Conservation (phyloP, 2,888 invertebrate species). For the Carpatolechia fugitivella region DNA sequence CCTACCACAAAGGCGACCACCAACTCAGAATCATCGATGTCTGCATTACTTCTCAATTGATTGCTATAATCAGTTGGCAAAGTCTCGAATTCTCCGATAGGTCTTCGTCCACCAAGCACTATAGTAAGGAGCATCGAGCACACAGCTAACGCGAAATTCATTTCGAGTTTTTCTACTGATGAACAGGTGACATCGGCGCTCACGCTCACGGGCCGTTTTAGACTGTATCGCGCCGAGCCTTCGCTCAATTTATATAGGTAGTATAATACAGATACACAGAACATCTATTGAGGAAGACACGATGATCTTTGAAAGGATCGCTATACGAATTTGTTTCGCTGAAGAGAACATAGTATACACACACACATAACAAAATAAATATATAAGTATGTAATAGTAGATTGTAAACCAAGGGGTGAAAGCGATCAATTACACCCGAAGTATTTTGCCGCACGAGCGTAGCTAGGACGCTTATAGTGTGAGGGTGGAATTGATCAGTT, state of each 20-base stretch:
- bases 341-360: too few relatives aligned
- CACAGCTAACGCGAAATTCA: conserved; percentile 28
- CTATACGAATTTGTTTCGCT: neutral
- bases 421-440: too few relatives aligned
- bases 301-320: neutral
- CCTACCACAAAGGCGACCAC: conserved; percentile 24
- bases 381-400: too few relatives aligned
- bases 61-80: neutral
- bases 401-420: too few relatives aligned
- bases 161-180: conserved; percentile 28
- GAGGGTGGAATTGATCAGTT: too few relatives aligned
- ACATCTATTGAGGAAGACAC: conserved; percentile 47
- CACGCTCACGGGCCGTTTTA: conserved; percentile 55
- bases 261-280: conserved; percentile 47
- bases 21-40: neutral
- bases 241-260: conserved; percentile 63
- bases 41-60: neutral
- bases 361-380: too few relatives aligned
- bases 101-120: conserved; percentile 29
- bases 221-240: conserved; percentile 62
- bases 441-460: too few relatives aligned
- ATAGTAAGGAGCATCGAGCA: conserved; percentile 33
- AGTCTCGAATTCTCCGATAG: neutral
- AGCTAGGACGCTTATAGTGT: too few relatives aligned
- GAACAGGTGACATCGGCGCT: conserved; percentile 34